phyloP scores from a whole-genome alignment of 2,797 vertebrate species.

The Ambastaia sidthimunki region DNA sequence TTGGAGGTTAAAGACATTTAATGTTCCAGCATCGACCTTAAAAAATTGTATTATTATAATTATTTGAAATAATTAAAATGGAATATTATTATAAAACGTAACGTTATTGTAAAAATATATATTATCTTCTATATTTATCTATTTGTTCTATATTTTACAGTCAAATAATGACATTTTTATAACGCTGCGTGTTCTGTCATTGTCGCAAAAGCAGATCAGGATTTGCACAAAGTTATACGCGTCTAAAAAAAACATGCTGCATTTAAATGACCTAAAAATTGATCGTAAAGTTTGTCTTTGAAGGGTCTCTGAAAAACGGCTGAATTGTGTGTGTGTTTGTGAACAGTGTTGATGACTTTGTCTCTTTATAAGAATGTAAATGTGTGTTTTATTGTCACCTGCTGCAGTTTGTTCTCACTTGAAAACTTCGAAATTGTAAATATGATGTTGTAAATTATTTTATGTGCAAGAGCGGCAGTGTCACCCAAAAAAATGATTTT shows the following conservation, averaged over 20 bases:
- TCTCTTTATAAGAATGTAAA: constrained; percentile 51
- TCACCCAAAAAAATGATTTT: background rate
- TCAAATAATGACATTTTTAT: constrained; percentile 23
- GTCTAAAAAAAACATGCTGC: constrained; percentile 57
- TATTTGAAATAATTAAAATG: background rate
- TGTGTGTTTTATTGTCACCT: constrained; percentile 45
- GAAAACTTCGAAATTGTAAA: constrained; percentile 56
- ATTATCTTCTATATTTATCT: constrained; percentile 25
- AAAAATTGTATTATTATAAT: background rate
- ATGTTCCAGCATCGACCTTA: background rate
- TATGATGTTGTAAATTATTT: constrained; percentile 58
- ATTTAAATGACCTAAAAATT: constrained; percentile 49
- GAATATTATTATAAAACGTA: constrained; percentile 18
- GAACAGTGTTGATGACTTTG: constrained; percentile 31
- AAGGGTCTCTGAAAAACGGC: constrained; percentile 10
- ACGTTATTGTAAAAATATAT: constrained; percentile 18
- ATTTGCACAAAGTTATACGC: constrained; percentile 49
- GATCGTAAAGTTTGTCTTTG: constrained; percentile 16
- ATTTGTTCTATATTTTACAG: constrained; percentile 44
- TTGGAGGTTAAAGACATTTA: background rate
- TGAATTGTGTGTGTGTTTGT: constrained; percentile 22
- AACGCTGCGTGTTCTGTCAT: constrained; percentile 27
- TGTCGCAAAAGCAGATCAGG: constrained; percentile 29
- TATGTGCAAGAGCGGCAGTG: constrained; percentile 38
- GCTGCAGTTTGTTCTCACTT: constrained; percentile 55